phyloP scores from a whole-genome alignment of 2,797 vertebrate genomes.

The Sebastiscus albofasciatus region DNA sequence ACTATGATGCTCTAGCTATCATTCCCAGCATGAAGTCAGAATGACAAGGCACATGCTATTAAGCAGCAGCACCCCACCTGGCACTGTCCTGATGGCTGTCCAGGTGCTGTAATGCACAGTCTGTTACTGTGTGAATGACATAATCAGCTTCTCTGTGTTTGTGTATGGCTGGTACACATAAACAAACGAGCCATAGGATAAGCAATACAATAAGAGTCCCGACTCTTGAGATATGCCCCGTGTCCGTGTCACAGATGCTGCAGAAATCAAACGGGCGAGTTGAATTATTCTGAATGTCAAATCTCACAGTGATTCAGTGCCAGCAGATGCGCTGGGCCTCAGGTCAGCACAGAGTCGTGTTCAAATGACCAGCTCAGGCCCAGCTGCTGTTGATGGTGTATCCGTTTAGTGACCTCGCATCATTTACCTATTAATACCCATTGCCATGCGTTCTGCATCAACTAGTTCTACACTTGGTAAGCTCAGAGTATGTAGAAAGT shows the following conservation, averaged over 20 bases:
- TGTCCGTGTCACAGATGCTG: conserved; percentile 59
- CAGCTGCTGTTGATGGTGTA: conserved; percentile 45
- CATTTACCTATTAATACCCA: conserved; percentile 41
- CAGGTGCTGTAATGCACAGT: conserved; percentile 57
- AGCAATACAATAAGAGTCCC: conserved; percentile 59
- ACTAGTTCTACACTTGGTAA: conserved; percentile 53
- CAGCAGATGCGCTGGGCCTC: conserved; percentile 51
- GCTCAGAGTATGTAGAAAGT: conserved; percentile 41
- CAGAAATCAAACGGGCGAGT: conserved; percentile 68
- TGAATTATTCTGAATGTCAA: conserved; percentile 65
- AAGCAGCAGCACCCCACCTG: conserved; percentile 64
- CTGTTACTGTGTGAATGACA: conserved; percentile 34
- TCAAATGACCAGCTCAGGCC: conserved; percentile 49
- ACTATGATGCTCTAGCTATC: conserved; percentile 44
- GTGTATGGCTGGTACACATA: conserved; percentile 44
- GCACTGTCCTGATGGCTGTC: conserved; percentile 48
- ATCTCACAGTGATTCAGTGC: conserved; percentile 82
- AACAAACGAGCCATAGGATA: conserved; percentile 61
- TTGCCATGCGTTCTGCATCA: conserved; percentile 54
- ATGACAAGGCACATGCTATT: conserved; percentile 80
- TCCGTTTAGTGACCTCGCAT: conserved; percentile 50
- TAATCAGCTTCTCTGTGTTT: conserved; percentile 28
- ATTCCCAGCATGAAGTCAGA: conserved; percentile 58
- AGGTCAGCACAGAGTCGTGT: conserved; percentile 41
- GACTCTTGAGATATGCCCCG: conserved; percentile 50